Evolutionary conservation across 2,797 vertebrate species (phyloP).

Genomic region (Tokudaia tokunoshimensis): DNA sequence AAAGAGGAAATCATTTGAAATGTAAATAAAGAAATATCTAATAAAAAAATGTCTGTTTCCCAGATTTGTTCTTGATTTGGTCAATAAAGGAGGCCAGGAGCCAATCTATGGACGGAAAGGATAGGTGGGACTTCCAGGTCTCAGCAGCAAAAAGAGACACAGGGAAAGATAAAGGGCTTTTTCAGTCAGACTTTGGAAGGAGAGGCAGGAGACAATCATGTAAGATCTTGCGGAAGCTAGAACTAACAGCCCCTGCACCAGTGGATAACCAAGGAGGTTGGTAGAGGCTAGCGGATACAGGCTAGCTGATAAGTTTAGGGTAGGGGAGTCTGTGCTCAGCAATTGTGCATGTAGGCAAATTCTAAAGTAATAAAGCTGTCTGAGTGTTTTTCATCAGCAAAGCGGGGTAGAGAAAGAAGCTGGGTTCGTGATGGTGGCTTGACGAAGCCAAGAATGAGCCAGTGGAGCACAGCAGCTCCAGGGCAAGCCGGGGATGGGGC

Average conservation of each 20-base stretch:
- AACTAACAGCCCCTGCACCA: background rate
- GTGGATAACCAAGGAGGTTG: background rate
- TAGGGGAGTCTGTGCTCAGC: background rate
- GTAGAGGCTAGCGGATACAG: background rate
- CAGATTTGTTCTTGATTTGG: background rate
- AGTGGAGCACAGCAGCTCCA: background rate
- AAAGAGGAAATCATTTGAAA: no score
- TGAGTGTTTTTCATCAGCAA: background rate
- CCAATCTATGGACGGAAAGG: background rate
- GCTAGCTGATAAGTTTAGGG: background rate
- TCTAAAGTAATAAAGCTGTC: background rate
- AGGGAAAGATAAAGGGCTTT: background rate
- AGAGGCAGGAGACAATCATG: background rate
- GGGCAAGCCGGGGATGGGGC: accelerated
- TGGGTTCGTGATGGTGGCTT: background rate
- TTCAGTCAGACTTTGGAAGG: background rate
- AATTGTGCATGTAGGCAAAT: background rate
- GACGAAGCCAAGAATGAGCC: background rate
- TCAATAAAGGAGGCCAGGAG: background rate
- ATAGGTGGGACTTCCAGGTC: background rate
- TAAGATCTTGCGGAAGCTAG: background rate
- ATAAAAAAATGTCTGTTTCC: background rate
- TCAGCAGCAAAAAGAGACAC: background rate
- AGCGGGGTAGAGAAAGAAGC: background rate
- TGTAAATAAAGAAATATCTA: no score